Conservation (phyloP, 2,797 vertebrate species). For the Selene dorsalis region DNA sequence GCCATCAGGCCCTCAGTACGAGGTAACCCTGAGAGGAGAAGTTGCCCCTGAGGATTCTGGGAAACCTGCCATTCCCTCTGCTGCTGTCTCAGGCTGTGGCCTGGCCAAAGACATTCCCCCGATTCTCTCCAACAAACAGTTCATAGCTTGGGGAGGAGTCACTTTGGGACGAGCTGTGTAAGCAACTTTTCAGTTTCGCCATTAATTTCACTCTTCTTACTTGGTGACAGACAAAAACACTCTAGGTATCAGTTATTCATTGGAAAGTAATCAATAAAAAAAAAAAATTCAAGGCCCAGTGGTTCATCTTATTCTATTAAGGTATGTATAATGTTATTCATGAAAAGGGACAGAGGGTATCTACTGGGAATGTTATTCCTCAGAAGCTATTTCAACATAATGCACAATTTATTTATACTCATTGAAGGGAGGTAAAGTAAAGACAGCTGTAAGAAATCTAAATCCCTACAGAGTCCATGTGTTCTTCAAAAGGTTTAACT, state of each 20-base stretch:
- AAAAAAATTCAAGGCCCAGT: constrained; percentile 39
- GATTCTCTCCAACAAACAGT: constrained; percentile 97
- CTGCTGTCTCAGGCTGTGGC: constrained; percentile 44
- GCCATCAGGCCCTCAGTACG: constrained; percentile 95
- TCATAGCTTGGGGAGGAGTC: constrained; percentile 94
- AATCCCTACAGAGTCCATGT: not conserved
- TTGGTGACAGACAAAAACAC: constrained; percentile 28
- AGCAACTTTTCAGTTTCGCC: constrained; percentile 75
- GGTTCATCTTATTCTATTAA: constrained; percentile 63
- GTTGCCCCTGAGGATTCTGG: constrained; percentile 62
- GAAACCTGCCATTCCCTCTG: constrained; percentile 60
- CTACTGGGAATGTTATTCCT: constrained; percentile 63
- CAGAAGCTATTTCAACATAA: constrained; percentile 72
- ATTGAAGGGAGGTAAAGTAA: constrained; percentile 33
- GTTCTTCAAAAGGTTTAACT: constrained; percentile 32
- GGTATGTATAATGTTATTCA: constrained; percentile 75
- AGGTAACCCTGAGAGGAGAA: constrained; percentile 90
- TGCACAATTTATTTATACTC: constrained; percentile 65
- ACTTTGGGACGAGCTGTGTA: constrained; percentile 92
- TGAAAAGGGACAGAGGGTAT: constrained; percentile 67
- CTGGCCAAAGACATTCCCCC: constrained; percentile 83
- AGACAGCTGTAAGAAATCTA: constrained; percentile 23
- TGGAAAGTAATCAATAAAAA: constrained; percentile 60
- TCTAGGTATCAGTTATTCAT: constrained; percentile 69
- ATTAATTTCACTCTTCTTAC: constrained; percentile 44